Evolutionary conservation across 2,888 invertebrate genomes (phyloP).

Genomic region (Folsomia candida): DNA sequence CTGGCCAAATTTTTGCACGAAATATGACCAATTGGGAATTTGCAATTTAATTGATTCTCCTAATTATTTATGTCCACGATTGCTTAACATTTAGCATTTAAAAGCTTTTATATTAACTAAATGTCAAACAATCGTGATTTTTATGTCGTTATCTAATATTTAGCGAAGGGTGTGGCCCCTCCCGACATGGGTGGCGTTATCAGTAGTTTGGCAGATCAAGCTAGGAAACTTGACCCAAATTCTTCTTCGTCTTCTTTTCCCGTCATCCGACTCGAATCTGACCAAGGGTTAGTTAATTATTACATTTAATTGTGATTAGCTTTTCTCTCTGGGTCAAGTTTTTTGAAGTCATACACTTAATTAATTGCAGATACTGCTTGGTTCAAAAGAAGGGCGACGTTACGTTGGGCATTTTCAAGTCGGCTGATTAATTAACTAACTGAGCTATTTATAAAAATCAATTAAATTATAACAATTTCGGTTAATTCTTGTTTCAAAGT

Average conservation of each 20-base stretch:
- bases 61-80: neutral
- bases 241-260: constrained; percentile 29
- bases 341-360: too few species aligned
- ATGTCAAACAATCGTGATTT: too few species aligned
- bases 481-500: too few species aligned
- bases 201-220: constrained; percentile 47
- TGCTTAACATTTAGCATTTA: neutral
- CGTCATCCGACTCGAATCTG: constrained; percentile 48
- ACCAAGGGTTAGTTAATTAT: constrained; percentile 43
- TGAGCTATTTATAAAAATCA: neutral
- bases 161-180: constrained; percentile 31
- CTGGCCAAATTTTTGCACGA: too few species aligned
- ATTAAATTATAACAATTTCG: neutral
- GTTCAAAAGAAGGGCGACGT: constrained; percentile 49
- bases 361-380: constrained; percentile 49
- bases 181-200: constrained; percentile 46
- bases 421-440: neutral
- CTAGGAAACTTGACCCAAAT: constrained; percentile 49
- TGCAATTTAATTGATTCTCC: too few species aligned
- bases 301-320: neutral
- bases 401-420: constrained; percentile 49
- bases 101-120: too few species aligned
- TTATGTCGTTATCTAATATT: too few species aligned
- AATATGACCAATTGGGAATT: too few species aligned
- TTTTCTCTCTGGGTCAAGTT: constrained; percentile 9